phyloP scores from a whole-genome alignment of 1,140 invertebrate genomes.

The Drosophila azteca region DNA sequence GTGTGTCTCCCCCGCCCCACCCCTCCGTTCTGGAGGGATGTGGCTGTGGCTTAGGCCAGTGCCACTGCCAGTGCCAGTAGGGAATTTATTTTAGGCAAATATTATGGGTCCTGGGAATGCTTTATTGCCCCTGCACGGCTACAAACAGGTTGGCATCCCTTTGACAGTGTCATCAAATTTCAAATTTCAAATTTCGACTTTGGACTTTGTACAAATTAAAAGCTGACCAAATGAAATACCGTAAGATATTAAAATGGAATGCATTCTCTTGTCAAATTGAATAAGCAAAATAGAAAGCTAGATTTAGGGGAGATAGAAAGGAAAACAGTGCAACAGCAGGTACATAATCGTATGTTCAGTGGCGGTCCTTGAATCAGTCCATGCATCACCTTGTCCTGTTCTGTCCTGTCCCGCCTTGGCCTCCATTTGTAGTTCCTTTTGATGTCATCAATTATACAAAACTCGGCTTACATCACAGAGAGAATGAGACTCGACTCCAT shows the following conservation, averaged over 20 bases:
- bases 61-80: slow-evolving; percentile 17
- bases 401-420: slow-evolving; percentile 26
- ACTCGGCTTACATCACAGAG: slow-evolving; percentile 48
- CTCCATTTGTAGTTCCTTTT: slow-evolving; percentile 35
- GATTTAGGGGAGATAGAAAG: too few relatives aligned
- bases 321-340: not conserved
- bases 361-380: slow-evolving; percentile 21
- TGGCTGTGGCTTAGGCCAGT: not conserved
- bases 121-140: slow-evolving; percentile 29
- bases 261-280: too few relatives aligned
- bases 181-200: not conserved
- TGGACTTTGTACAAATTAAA: slow-evolving; percentile 24
- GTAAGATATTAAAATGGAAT: not conserved
- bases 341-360: too few relatives aligned
- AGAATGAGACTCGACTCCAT: slow-evolving; percentile 23
- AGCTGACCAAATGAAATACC: slow-evolving; percentile 20
- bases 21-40: not conserved
- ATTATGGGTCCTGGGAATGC: slow-evolving; percentile 52
- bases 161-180: slow-evolving; percentile 12
- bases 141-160: slow-evolving; percentile 14
- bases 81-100: slow-evolving; percentile 52
- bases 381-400: slow-evolving; percentile 6
- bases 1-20: slow-evolving; percentile 9
- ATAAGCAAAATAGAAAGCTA: too few relatives aligned
- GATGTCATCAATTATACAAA: slow-evolving; percentile 52